Percentiles rank a stretch among this genome's conserved stretches.
phyloP scores from a whole-genome alignment of 2,113 vertebrate species.

The Arizona elegans region DNA sequence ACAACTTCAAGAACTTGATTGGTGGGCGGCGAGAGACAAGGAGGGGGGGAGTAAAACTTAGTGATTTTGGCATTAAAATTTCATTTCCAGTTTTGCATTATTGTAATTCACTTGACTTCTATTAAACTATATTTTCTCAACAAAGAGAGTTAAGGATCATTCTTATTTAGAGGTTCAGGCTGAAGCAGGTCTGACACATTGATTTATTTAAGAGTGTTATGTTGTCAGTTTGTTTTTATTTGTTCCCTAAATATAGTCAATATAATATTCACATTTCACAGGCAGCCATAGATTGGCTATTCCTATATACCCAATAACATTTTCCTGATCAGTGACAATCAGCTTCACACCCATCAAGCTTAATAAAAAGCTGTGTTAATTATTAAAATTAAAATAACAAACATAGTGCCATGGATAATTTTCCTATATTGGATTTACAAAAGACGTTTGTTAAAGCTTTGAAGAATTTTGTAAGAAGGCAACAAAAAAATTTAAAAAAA shows the following conservation, averaged over 20 bases:
- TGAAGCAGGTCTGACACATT: background rate
- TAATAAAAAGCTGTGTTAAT: background rate
- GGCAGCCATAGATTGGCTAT: background rate
- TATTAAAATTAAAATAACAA: background rate
- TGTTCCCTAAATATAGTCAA: background rate
- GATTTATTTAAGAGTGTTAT: background rate
- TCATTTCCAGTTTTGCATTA: background rate
- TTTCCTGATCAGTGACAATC: background rate
- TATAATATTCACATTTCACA: background rate
- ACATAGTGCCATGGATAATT: no score
- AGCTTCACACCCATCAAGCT: background rate
- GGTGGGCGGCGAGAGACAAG: background rate
- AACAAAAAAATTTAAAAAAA: no score
- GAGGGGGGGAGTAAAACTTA: background rate
- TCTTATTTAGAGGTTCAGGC: background rate
- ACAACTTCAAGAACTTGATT: background rate
- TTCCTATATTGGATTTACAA: no score
- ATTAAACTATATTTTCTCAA: background rate
- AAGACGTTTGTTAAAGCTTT: no score
- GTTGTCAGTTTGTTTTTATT: background rate
- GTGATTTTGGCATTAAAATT: background rate
- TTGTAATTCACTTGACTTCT: background rate
- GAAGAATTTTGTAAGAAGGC: no score
- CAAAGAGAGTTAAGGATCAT: background rate
- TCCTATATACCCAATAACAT: background rate